Base-by-base conservation (phyloP, 2,797 vertebrate species). In the Poecilia picta region DNA sequence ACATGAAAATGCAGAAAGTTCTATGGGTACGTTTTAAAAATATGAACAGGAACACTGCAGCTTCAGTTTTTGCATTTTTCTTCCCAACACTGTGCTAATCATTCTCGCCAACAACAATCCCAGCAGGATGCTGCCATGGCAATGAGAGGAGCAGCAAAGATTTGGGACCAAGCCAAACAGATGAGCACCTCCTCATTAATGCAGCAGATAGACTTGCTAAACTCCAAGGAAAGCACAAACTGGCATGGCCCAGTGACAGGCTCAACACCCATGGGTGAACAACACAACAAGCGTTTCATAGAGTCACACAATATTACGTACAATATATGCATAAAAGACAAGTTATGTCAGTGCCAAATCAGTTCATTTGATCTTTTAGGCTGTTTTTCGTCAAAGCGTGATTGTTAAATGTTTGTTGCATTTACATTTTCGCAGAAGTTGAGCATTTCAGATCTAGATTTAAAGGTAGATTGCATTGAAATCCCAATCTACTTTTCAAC, bases 111-210 rank as follows among this genome's bases (percentile, higher is more conserved):
- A 81, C 68, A 76, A 59, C 43, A 72, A 77, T 78, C 90, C 92
- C 91, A 81, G 79, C 36, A 87, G 78, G 66, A 13, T 0, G 83
- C 82, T 91, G 73, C 89, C 93, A 93, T 80, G 41, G 91, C 83
- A 93, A 95, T 94, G 59, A 87, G 51, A 53, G 39, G 41, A 82
- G 62, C 43, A 55, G 85, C 87, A 85, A 84, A 72, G 73, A 92
- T 92, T 87, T 86, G 92, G 87, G 84, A 87, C 82, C 20, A 4
- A 12, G 87, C 83, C 83, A 89, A 89, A 91, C 86, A 92, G 93
- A 89, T 91, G 88, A 90, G 91, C 75, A 74, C 85, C 79, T 72
- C 75, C 53, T 89, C 84, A 84, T 90, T 92, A 87, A 91, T 73
- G 76, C 15, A 88, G 79, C 83, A 83, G 79, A 76, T 82, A 86